Evolutionary conservation across 1,140 invertebrate species (phyloP).

Genomic region (Cotesia vestalis): DNA sequence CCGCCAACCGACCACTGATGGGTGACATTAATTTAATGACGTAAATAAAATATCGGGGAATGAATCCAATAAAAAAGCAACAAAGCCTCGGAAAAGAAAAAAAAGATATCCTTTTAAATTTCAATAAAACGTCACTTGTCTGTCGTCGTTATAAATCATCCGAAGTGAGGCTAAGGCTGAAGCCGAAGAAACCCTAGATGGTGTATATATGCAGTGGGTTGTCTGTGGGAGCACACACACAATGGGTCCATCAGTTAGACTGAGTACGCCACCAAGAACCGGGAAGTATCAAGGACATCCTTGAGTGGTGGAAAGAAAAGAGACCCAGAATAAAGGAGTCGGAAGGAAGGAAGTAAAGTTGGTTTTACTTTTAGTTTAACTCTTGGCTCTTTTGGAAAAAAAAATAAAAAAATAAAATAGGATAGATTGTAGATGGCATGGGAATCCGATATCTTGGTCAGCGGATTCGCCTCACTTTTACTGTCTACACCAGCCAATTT

Average conservation of each 20-base stretch:
- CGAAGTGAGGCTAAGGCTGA: background rate
- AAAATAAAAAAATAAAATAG: no score
- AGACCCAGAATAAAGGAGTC: conserved; percentile 15
- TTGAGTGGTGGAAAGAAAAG: conserved; percentile 20
- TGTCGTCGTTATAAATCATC: conserved; percentile 28
- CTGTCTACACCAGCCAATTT: conserved; percentile 33
- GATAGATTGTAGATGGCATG: conserved; percentile 9
- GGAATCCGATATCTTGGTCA: conserved; percentile 35
- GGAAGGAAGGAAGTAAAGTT: background rate
- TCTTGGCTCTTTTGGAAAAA: no score
- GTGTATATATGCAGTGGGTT: background rate
- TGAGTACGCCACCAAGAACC: conserved; percentile 1
- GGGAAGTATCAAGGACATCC: conserved; percentile 30
- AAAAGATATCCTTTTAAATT: conserved; percentile 17
- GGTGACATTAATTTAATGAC: conserved; percentile 6
- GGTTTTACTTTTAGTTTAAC: background rate
- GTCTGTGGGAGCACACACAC: background rate
- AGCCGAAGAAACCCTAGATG: background rate
- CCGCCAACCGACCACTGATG: no score
- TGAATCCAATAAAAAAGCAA: conserved; percentile 7
- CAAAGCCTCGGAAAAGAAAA: background rate
- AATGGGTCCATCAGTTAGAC: conserved; percentile 25
- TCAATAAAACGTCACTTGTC: conserved; percentile 25
- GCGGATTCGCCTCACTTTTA: conserved; percentile 36
- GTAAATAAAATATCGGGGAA: background rate